Conservation (phyloP, 2,797 vertebrate species). For the Myotis pilosus region DNA sequence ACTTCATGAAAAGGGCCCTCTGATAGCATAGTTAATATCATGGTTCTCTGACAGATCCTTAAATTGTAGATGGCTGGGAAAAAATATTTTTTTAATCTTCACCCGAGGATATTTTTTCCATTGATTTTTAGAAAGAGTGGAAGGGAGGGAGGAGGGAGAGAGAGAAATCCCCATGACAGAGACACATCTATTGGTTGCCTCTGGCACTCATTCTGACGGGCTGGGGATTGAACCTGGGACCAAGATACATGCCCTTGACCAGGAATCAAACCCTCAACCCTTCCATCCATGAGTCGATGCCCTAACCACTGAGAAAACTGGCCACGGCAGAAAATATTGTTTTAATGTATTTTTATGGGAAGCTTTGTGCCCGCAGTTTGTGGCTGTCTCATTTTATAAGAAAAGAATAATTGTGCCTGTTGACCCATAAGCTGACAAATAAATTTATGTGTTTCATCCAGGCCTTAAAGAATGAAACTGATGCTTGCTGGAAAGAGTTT, state of each 20-base stretch:
- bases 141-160: background rate
- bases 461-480: constrained; percentile 87
- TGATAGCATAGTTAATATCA: background rate
- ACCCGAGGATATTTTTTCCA: background rate
- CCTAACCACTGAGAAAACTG: background rate
- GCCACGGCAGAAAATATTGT: background rate
- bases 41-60: background rate
- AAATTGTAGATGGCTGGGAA: background rate
- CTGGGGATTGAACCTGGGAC: background rate
- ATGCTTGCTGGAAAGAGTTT: constrained; percentile 87
- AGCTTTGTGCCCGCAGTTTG: background rate
- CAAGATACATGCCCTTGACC: background rate
- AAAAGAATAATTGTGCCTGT: background rate
- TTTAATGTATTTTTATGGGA: background rate
- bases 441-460: constrained; percentile 69
- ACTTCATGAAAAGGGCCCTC: background rate
- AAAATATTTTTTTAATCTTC: background rate
- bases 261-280: background rate
- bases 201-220: background rate
- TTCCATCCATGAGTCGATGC: background rate
- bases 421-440: background rate
- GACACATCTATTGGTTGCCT: background rate
- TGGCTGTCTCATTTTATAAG: background rate
- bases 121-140: background rate
- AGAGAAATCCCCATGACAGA: background rate